These are phyloP conservation scores for Euglossa dilemma DNA, from an alignment of 1,140 invertebrate genomes.

Conservation along the genomic window DNA sequence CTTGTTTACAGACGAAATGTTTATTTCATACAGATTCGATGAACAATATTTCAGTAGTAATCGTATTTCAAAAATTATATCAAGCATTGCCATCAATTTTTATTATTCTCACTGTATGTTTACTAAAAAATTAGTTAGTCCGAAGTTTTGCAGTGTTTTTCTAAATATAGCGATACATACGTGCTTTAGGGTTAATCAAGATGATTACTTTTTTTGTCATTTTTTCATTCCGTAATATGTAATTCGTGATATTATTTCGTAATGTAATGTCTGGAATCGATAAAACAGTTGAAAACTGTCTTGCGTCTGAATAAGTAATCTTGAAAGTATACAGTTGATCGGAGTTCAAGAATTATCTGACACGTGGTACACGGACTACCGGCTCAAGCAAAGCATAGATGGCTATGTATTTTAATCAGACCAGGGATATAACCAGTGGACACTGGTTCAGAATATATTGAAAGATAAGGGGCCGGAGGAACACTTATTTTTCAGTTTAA, in stretches of 20 bases:
- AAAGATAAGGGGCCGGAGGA: background rate
- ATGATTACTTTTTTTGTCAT: background rate
- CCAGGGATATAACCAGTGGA: constrained; percentile 17
- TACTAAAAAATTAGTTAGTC: background rate
- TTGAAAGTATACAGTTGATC: background rate
- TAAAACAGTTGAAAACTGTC: background rate
- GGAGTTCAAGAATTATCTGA: constrained; percentile 39
- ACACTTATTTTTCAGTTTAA: background rate
- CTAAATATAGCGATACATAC: background rate
- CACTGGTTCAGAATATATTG: background rate
- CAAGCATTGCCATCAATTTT: background rate
- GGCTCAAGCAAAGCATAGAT: background rate
- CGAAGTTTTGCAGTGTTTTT: background rate
- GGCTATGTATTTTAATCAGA: constrained; percentile 1
- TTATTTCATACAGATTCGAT: background rate
- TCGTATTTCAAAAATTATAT: background rate
- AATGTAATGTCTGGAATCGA: constrained; percentile 1
- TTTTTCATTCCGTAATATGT: background rate
- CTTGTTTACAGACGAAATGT: background rate
- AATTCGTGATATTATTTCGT: no score
- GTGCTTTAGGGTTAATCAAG: background rate
- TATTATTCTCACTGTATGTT: background rate
- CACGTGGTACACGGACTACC: background rate
- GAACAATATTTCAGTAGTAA: background rate
- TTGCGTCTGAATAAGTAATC: background rate